Percentiles rank a stretch among this genome's conserved stretches.
phyloP scores from a whole-genome alignment of 1,140 invertebrate species.

The Rhopalosiphum maidis region DNA sequence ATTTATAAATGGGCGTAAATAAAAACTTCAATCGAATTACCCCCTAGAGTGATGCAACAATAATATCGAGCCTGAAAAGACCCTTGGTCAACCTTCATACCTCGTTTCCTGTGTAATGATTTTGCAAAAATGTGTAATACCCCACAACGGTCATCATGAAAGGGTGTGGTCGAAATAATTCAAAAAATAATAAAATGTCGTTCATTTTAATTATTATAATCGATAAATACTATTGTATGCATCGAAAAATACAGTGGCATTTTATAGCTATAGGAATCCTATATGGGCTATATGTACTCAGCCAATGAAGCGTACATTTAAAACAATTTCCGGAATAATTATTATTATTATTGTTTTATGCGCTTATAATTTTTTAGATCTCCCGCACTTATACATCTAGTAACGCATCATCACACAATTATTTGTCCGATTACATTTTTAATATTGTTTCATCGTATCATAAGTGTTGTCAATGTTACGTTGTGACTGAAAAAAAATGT shows the following conservation, averaged over 20 bases:
- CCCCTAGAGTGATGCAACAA: neutral
- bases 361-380: neutral
- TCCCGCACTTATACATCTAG: neutral
- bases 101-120: slow-evolving; percentile 39
- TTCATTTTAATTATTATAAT: neutral
- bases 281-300: too few species aligned
- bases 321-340: slow-evolving; percentile 41
- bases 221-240: neutral
- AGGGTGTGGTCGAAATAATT: neutral
- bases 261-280: neutral
- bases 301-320: neutral
- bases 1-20: slow-evolving; percentile 33
- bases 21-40: slow-evolving; percentile 5
- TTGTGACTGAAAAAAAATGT: neutral
- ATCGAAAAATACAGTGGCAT: neutral
- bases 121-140: neutral
- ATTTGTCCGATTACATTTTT: slow-evolving; percentile 10
- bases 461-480: slow-evolving; percentile 19
- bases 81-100: slow-evolving; percentile 21
- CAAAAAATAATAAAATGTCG: neutral
- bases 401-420: slow-evolving; percentile 33
- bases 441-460: neutral
- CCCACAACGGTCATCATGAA: neutral
- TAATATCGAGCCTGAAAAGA: neutral
- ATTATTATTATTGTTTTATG: neutral